These are phyloP conservation scores for Ennomos fuscantarius DNA, from an alignment of 2,888 invertebrate species.

Conservation along the genomic window DNA sequence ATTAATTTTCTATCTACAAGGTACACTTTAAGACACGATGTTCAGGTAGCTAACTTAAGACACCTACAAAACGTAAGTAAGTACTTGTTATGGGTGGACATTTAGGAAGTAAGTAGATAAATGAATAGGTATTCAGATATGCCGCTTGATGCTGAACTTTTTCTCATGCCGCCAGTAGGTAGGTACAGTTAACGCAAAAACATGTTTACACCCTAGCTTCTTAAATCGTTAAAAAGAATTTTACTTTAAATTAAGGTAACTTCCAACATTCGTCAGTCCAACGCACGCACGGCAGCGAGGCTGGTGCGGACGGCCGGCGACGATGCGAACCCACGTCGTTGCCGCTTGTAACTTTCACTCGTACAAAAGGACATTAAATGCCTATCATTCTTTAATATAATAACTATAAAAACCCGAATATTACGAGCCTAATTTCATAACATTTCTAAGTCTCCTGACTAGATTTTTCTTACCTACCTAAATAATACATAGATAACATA, in stretches of 20 bases:
- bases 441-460: constrained; percentile 84
- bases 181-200: constrained; percentile 65
- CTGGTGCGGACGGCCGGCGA: constrained; percentile 7
- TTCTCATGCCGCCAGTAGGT: constrained; percentile 60
- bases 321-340: neutral
- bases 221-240: constrained; percentile 67
- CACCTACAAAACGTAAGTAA: neutral
- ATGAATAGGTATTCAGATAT: constrained; percentile 1
- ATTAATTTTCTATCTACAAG: constrained; percentile 68
- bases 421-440: constrained; percentile 76
- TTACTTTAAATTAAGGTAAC: constrained; percentile 83
- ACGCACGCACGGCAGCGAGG: constrained; percentile 18
- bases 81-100: neutral
- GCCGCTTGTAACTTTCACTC: constrained; percentile 39
- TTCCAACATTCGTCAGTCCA: constrained; percentile 64
- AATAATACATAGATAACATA: constrained; percentile 83
- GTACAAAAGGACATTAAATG: constrained; percentile 72
- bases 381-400: constrained; percentile 66
- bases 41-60: constrained; percentile 10
- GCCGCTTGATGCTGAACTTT: constrained; percentile 77
- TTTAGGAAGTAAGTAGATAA: neutral
- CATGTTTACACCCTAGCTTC: constrained; percentile 73
- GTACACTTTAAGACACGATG: constrained; percentile 77
- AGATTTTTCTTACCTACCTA: constrained; percentile 82
- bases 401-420: constrained; percentile 75